A percentile compares a stretch with the other conserved stretches of the same genome.
phyloP scores from a whole-genome alignment of 2,888 invertebrate species.

The Neria commutata region DNA sequence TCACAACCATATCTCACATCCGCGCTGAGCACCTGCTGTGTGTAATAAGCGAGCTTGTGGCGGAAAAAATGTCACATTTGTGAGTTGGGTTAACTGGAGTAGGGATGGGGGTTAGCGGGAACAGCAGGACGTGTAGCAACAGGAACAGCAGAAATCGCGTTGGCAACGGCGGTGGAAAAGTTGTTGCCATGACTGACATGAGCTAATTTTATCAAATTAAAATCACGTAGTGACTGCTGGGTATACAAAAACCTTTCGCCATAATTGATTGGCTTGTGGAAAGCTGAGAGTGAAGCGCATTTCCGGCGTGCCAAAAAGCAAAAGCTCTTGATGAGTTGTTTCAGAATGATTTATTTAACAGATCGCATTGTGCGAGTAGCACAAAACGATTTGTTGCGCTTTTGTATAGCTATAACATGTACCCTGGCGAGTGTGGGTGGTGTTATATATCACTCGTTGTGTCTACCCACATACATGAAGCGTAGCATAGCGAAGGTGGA shows the following conservation, averaged over 20 bases:
- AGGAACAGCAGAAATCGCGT: not conserved
- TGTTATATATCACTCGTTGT: too few species aligned
- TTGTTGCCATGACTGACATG: not conserved
- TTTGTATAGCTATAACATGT: too few species aligned
- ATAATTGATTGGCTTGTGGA: too few species aligned
- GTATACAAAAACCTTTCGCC: not conserved
- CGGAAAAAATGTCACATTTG: constrained; percentile 3
- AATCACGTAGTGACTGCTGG: not conserved
- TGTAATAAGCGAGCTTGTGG: not conserved
- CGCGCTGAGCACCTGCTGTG: not conserved
- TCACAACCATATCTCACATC: not conserved
- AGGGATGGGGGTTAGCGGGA: not conserved
- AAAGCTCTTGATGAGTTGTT: too few species aligned
- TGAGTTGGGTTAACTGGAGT: constrained; percentile 5
- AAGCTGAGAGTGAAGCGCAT: too few species aligned
- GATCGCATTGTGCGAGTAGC: too few species aligned
- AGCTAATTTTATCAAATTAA: constrained; percentile 2
- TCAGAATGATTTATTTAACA: too few species aligned
- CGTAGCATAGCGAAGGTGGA: too few species aligned
- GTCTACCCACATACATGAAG: too few species aligned
- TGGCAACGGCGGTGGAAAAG: not conserved
- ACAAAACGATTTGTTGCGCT: too few species aligned
- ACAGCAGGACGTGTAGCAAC: not conserved
- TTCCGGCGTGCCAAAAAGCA: too few species aligned
- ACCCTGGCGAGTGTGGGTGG: too few species aligned